A percentile compares a stretch with the other conserved stretches of the same genome.
Conservation (phyloP, 2,888 invertebrate species). For the Blomia tropicalis region DNA sequence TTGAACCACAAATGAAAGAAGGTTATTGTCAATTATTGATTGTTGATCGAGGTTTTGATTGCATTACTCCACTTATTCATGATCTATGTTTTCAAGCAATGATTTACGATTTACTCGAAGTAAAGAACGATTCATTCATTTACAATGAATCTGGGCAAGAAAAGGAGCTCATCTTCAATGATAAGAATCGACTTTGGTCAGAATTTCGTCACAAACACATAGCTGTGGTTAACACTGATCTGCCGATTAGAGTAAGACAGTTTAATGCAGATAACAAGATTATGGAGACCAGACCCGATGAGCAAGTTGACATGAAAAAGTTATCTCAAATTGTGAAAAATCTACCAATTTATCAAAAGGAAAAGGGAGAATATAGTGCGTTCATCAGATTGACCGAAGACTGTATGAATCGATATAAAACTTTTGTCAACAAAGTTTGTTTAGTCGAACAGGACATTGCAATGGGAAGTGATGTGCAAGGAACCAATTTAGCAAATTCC, state of each 20-base stretch:
- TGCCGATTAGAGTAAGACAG: constrained; percentile 61
- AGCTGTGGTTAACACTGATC: constrained; percentile 90
- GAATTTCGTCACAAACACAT: constrained; percentile 97
- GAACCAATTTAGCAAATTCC: constrained; percentile 96
- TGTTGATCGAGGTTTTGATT: constrained; percentile 93
- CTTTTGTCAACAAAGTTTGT: constrained; percentile 79
- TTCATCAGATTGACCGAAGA: constrained; percentile 96
- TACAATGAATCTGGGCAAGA: constrained; percentile 57
- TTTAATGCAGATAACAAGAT: constrained; percentile 89
- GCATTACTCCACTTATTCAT: constrained; percentile 87
- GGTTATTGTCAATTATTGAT: constrained; percentile 87
- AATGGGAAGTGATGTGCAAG: constrained; percentile 97
- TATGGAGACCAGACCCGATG: constrained; percentile 48
- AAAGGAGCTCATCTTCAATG: constrained; percentile 87
- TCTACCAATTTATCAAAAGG: constrained; percentile 99
- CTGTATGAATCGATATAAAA: constrained; percentile 95
- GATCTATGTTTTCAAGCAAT: constrained; percentile 96
- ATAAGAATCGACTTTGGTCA: constrained; percentile 98
- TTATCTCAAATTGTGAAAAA: constrained; percentile 98
- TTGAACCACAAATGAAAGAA: constrained; percentile 99
- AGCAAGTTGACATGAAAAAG: constrained; percentile 91
- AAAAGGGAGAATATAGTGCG: constrained; percentile 93
- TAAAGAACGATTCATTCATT: constrained; percentile 99
- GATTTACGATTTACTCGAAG: constrained; percentile 94
- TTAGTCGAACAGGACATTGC: constrained; percentile 98